Evolutionary conservation across 2,888 invertebrate genomes (phyloP), one percentile per base, ranked within the genome.

Genomic region (Drosophila peninsularis): DNA sequence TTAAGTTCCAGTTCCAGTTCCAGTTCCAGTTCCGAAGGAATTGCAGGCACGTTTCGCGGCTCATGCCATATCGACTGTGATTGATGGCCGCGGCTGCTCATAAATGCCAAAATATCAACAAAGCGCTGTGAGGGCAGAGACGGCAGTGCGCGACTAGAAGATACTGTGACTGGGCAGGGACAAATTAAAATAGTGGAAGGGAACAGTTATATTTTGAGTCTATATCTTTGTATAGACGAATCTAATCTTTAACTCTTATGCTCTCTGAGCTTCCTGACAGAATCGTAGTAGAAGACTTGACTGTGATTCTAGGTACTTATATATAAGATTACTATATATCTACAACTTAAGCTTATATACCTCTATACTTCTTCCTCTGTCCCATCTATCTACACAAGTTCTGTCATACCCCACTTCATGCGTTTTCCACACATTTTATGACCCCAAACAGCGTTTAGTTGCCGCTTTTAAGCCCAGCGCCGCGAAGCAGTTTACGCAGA

Each of bases 101-200:
- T 78, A 81, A 83, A 87, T 83, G 88, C 62, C 81, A 83, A 72
- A 83, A 86, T 73, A 65, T 81, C 64, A 65, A 9, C 27, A 65
- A 11, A 60, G 37, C 21, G 24, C 14, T 3, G 36, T 24, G 10
- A 7, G 19, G 19, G 10, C 9, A 14, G 5, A 36, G 11, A n/a
- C 3, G 24, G 36, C 11, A 24, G 10, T 21, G 36, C 21, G 0
- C 32, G 49, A 49, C 49, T 30, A 3, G 32, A 19, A 19, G 19
- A 14, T 34, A 50, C 34, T 34, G 32, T 21, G 13, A 6, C 3
- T 6, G 1, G 13, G 1, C 30, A 5, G 30, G 9, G n/a, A n/a
- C n/a, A n/a, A n/a, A n/a, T n/a, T n/a, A n/a, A n/a, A n/a, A n/a
- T n/a, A n/a, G n/a, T n/a, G n/a, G n/a, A n/a, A n/a, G n/a, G n/a